phyloP scores from a whole-genome alignment of 2,888 invertebrate species.

The Xylophagus ater region DNA sequence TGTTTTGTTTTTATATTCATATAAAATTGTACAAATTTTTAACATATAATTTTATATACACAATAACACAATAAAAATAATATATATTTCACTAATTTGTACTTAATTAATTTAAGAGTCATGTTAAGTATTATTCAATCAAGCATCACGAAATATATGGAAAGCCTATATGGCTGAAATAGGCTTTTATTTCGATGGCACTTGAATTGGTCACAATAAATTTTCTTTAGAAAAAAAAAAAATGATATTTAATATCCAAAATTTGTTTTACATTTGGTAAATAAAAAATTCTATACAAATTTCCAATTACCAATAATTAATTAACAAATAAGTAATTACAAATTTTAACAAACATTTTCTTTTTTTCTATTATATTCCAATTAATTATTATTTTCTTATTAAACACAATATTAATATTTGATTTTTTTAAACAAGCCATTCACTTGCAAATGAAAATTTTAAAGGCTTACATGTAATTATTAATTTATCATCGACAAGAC shows the following conservation, averaged over 20 bases:
- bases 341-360: background rate
- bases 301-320: background rate
- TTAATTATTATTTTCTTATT: conserved; percentile 1
- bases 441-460: conserved; percentile 36
- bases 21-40: too few relatives aligned
- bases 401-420: too few relatives aligned
- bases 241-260: too few relatives aligned
- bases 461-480: conserved; percentile 37
- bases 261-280: background rate
- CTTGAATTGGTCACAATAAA: conserved; percentile 28
- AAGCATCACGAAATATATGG: too few relatives aligned
- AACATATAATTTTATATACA: too few relatives aligned
- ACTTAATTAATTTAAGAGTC: conserved; percentile 39
- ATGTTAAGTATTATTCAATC: too few relatives aligned
- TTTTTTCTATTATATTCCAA: background rate
- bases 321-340: conserved; percentile 10
- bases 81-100: too few relatives aligned
- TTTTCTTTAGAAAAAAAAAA: too few relatives aligned
- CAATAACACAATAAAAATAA: too few relatives aligned
- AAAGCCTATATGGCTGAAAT: too few relatives aligned
- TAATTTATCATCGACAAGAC: conserved; percentile 29
- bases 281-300: conserved; percentile 1
- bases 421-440: conserved; percentile 34
- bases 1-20: too few relatives aligned
- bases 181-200: conserved; percentile 37